Conservation (phyloP, 2,113 vertebrate species). For the Mystacornis crossleyi region DNA sequence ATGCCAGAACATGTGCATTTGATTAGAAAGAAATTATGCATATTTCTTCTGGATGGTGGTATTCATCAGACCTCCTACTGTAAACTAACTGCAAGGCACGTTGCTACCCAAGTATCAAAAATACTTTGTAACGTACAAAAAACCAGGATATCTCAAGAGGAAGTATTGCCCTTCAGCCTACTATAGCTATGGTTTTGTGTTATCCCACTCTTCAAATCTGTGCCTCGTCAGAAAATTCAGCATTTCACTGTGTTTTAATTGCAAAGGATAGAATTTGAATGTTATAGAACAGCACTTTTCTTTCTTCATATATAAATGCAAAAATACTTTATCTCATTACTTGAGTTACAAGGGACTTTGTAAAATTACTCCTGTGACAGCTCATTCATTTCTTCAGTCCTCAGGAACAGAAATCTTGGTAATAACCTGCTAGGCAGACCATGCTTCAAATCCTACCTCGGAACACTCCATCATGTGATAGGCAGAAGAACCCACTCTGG, state of each 20-base stretch:
- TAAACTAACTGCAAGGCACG: constrained; percentile 47
- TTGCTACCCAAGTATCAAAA: constrained; percentile 25
- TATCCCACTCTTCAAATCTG: background rate
- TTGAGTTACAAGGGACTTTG: background rate
- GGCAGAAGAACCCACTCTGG: background rate
- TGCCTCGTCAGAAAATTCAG: background rate
- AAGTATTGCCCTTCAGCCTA: background rate
- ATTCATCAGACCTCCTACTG: constrained; percentile 42
- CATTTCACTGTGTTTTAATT: background rate
- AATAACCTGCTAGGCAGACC: background rate
- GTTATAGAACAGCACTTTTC: background rate
- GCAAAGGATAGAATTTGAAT: background rate
- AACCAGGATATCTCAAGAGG: background rate
- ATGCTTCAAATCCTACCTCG: background rate
- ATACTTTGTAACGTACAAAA: background rate
- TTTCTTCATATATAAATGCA: background rate
- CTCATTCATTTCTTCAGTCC: background rate
- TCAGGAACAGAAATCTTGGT: background rate
- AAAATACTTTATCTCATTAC: background rate
- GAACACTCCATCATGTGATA: fast-evolving
- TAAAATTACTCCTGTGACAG: background rate
- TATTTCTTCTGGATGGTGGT: constrained; percentile 44
- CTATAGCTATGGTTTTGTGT: background rate
- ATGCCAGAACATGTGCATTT: constrained; percentile 66
- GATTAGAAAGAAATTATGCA: constrained; percentile 65